These are phyloP conservation scores for Aeoliscus strigatus DNA, from an alignment of 2,797 vertebrate species.

Conservation along the genomic window DNA sequence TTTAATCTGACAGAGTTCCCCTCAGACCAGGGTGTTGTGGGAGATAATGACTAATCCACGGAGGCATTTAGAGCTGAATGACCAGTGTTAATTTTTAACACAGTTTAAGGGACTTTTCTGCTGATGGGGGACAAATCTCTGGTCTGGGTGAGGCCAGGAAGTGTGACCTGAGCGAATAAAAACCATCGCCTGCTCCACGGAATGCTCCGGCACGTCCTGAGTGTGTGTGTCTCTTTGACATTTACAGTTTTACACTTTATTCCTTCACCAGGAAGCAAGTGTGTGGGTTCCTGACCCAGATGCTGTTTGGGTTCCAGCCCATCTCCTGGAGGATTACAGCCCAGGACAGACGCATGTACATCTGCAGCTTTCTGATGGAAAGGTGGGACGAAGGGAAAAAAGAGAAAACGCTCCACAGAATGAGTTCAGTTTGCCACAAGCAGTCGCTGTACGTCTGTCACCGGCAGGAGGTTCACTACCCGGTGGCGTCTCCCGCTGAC, in stretches of 20 bases:
- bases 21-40: no score
- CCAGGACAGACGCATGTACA: constrained; percentile 62
- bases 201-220: not conserved
- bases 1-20: no score
- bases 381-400: constrained; percentile 49
- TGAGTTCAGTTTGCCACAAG: not conserved
- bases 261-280: constrained; percentile 60
- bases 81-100: constrained; percentile 80
- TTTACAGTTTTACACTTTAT: not conserved
- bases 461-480: constrained; percentile 54
- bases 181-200: not conserved
- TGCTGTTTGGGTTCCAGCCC: constrained; percentile 75
- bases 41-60: constrained; percentile 49
- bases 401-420: not conserved
- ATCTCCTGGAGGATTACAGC: constrained; percentile 66
- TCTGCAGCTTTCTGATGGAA: constrained; percentile 69
- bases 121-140: constrained; percentile 69
- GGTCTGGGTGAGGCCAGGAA: constrained; percentile 38
- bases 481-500: constrained; percentile 44
- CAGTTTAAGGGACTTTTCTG: constrained; percentile 66
- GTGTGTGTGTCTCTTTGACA: not conserved
- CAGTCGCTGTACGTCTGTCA: not conserved
- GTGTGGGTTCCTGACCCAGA: constrained; percentile 79
- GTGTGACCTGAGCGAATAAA: constrained; percentile 8
- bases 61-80: constrained; percentile 41